Conservation (phyloP, 2,888 invertebrate genomes). For the Labia minor region DNA sequence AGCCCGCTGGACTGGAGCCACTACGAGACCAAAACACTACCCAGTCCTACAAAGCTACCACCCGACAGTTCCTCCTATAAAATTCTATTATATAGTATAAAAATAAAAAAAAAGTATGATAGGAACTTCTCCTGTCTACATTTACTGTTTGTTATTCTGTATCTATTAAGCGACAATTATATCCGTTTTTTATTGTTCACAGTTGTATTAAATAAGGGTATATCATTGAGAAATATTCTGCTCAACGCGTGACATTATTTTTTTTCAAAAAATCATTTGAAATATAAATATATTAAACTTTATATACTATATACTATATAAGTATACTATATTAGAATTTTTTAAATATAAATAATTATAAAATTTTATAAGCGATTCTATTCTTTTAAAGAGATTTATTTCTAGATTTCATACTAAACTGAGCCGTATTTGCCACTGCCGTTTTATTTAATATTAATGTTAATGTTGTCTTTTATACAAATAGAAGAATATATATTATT, state of each 20-base stretch:
- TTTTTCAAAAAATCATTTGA: not conserved
- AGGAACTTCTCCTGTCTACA: not conserved
- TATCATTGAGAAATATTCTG: slow-evolving; percentile 4
- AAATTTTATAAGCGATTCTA: slow-evolving; percentile 1
- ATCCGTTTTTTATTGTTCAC: slow-evolving; percentile 13
- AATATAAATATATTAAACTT: not conserved
- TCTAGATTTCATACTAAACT: not conserved
- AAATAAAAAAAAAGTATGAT: not conserved
- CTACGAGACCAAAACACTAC: not conserved
- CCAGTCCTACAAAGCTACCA: slow-evolving; percentile 1
- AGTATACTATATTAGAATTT: too few species aligned
- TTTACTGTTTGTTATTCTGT: slow-evolving; percentile 7
- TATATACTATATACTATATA: not conserved
- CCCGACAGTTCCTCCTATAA: slow-evolving; percentile 7
- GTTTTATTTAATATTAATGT: slow-evolving; percentile 13
- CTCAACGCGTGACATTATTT: not conserved
- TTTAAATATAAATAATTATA: not conserved
- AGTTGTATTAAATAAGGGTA: slow-evolving; percentile 13
- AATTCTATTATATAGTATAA: not conserved
- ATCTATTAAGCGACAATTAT: slow-evolving; percentile 13
- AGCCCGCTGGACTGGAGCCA: not conserved
- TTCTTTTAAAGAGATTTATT: not conserved
- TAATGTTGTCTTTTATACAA: slow-evolving; percentile 4
- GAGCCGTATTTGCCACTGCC: slow-evolving; percentile 13
- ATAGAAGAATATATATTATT: slow-evolving; percentile 4